These are phyloP conservation scores for Agrotis puta DNA, from an alignment of 2,888 invertebrate species.

Conservation along the genomic window DNA sequence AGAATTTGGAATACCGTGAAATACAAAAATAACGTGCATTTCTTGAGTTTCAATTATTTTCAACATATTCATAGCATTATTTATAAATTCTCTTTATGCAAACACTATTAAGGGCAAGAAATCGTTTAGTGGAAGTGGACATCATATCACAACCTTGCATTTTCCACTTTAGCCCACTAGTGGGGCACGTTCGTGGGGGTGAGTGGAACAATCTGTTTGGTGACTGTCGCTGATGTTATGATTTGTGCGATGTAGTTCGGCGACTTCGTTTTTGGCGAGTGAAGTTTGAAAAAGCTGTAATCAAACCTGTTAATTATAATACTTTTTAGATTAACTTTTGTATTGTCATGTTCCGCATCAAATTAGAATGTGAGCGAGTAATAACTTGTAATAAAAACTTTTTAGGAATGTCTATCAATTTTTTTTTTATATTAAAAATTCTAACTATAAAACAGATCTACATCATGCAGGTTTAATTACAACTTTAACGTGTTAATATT, in stretches of 20 bases:
- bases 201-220: constrained; percentile 8
- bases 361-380: constrained; percentile 32
- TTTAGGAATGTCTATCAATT: constrained; percentile 36
- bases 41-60: not conserved
- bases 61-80: not conserved
- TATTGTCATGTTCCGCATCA: constrained; percentile 45
- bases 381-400: constrained; percentile 14
- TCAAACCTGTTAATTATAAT: constrained; percentile 47
- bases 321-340: constrained; percentile 20
- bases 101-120: not conserved
- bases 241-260: constrained; percentile 58
- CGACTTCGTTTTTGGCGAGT: constrained; percentile 54
- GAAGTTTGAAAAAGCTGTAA: constrained; percentile 53
- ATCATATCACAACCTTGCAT: not conserved
- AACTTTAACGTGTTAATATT: constrained; percentile 62
- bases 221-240: constrained; percentile 28
- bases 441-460: constrained; percentile 29
- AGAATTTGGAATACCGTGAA: not conserved
- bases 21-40: not conserved
- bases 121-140: not conserved
- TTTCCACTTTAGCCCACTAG: not conserved
- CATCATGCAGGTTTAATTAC: constrained; percentile 51
- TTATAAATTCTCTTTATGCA: not conserved
- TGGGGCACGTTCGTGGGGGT: not conserved
- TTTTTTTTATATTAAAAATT: constrained; percentile 33